Conservation (phyloP, 2,888 invertebrate species). For the Oxystoma pomonae region DNA sequence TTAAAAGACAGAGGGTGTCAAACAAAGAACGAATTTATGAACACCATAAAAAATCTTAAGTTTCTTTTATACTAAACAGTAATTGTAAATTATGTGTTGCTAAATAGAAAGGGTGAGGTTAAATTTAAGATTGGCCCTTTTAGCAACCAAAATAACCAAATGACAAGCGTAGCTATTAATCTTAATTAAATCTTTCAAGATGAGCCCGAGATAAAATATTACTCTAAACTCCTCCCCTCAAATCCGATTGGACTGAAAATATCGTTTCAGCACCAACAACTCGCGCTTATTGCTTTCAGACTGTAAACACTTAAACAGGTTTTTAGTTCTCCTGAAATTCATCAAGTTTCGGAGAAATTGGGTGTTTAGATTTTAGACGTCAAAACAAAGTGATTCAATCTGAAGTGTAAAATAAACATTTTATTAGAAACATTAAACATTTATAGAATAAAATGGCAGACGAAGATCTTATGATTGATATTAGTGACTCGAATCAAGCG, state of each 20-base stretch:
- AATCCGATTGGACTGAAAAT: conserved; percentile 24
- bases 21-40: too few relatives aligned
- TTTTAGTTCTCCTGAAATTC: conserved; percentile 26
- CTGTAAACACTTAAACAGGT: conserved; percentile 24
- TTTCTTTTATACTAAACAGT: too few relatives aligned
- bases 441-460: conserved; percentile 13
- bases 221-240: conserved; percentile 23
- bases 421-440: too few relatives aligned
- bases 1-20: too few relatives aligned
- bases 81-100: too few relatives aligned
- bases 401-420: background rate
- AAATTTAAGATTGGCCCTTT: background rate
- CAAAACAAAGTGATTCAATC: background rate
- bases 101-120: too few relatives aligned
- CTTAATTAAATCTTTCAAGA: conserved; percentile 30
- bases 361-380: background rate
- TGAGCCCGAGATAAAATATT: conserved; percentile 19
- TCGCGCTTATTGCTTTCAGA: conserved; percentile 22
- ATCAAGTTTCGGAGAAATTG: conserved; percentile 5
- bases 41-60: too few relatives aligned
- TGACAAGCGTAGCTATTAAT: conserved; percentile 31
- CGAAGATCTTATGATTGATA: conserved; percentile 7
- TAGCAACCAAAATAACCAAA: conserved; percentile 7
- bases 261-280: conserved; percentile 3
- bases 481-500: conserved; percentile 2